Base-by-base conservation (phyloP, 2,888 invertebrate genomes). In the Strigamia crassipes region DNA sequence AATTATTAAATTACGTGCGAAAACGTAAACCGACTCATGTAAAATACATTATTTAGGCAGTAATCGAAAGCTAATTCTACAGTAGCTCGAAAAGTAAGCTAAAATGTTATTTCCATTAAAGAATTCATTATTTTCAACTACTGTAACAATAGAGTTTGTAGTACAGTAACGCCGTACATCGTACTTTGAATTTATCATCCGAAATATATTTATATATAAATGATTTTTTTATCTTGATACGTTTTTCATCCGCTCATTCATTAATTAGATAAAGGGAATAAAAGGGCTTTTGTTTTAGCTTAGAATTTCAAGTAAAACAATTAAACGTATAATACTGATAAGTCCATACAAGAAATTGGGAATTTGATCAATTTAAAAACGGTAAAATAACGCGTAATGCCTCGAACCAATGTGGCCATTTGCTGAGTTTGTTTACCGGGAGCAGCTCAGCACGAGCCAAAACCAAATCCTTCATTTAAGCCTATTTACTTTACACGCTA, bases 61-160 rank as follows among this genome's bases (percentile, higher is more conserved):
- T 61, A 23, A n/a, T 12, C 18, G 18, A 61, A 18, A 18, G 18
- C 61, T 61, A 61, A 10, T 73, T 15, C 73, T 31, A 73, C 5
- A 73, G n/a, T 73, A 73, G 31, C 73, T 73, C 31, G 73, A 73
- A 73, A 61, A 61, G 61, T 61, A 61, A 61, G 61, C 61, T 61
- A 61, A n/a, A 21, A 21, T 61, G 21, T 61, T 61, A 23, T 61
- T 61, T 61, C 9, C 61, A 23, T n/a, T 12, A 73, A 73, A 73
- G 73, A 31, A 73, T 73, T 73, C 27, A 38, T 38, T 9, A n/a
- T n/a, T n/a, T 38, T 38, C 10, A 73, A 73, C 73, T 73, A 73
- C 27, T 31, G 27, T 73, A 73, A 61, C 27, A 12, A 13, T 73
- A 73, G 21, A 61, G 6, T 51, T 51, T 61, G 12, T 46, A 46